Evolutionary conservation across 1,140 invertebrate species (phyloP).

Genomic region (Batillaria attramentaria): DNA sequence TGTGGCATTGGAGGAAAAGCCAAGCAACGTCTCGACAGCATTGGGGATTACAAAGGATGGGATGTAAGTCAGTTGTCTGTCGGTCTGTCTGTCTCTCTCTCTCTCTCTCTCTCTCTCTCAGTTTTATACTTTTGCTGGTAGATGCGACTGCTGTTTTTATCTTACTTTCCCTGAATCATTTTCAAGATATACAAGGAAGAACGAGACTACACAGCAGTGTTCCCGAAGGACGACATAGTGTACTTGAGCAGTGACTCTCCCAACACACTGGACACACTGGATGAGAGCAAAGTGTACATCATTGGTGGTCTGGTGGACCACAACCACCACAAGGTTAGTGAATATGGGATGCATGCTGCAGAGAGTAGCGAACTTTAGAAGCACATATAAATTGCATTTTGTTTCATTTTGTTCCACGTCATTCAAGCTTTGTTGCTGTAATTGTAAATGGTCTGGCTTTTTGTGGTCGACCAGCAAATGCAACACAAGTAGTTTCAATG

Average conservation of each 20-base stretch:
- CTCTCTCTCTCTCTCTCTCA: too few species aligned
- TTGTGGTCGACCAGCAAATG: too few species aligned
- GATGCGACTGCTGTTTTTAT: neutral
- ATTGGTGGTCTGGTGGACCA: conserved; percentile 99
- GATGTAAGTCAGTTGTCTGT: conserved; percentile 78
- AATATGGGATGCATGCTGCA: too few species aligned
- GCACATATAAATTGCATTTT: too few species aligned
- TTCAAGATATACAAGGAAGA: conserved; percentile 80
- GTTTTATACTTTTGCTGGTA: neutral
- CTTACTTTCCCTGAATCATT: conserved; percentile 10
- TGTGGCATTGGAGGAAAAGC: conserved; percentile 85
- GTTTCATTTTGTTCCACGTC: too few species aligned
- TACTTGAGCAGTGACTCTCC: conserved; percentile 97
- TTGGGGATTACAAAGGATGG: conserved; percentile 94
- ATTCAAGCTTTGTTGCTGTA: too few species aligned
- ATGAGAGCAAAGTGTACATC: conserved; percentile 87
- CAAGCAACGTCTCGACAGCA: conserved; percentile 80
- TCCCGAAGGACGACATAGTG: conserved; percentile 84
- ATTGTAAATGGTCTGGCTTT: too few species aligned
- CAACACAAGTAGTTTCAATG: too few species aligned
- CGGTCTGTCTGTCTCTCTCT: neutral
- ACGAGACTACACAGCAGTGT: conserved; percentile 80
- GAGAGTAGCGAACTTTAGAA: too few species aligned
- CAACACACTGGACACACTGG: conserved; percentile 85
- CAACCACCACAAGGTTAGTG: conserved; percentile 89